Base-by-base conservation (phyloP, 2,113 vertebrate species). In the Carassius auratus region DNA sequence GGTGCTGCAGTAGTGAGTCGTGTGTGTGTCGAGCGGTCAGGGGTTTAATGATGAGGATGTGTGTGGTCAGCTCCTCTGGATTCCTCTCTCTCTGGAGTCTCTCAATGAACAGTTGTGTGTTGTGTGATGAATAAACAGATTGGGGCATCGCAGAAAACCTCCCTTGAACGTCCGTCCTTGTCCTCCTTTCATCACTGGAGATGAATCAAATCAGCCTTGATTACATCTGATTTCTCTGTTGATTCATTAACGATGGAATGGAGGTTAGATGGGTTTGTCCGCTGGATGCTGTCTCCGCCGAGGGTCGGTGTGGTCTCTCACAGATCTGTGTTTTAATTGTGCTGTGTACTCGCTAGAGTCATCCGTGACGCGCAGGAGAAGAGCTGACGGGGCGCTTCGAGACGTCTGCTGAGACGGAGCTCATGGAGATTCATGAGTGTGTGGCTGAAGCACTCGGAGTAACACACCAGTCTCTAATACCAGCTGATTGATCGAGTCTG, bases 341-440 rank as follows among this genome's bases (percentile, higher is more conserved):
- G 10, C 26, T 6, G 21, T 50, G 50, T 75, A 30, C n/a, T 13
- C 17, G 73, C 42, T 75, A 14, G 3, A 75, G 42, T 75, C 42
- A 1, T 10, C 50, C 71, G 21, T 42, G 42, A 42, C 6, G 42
- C 42, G 8, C 8, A n/a, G 42, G 42, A 8, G 42, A 42, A 42
- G 42, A n/a, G 71, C 73, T 76, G 42, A 42, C 42, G 42, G 2
- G 42, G 48, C 48, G n/a, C 19, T 52, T 5, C 9, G 45, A 26
- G 10, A 52, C 48, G 30, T 36, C 23, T 66, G 62, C n/a, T 66
- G 62, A 66, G 30, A 15, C 12, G 3, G 74, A 23, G 45, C 74
- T 75, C 42, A 48, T 50, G 73, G 55, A 87, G 82, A 84, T 87
- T 80, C 80, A 66, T 66, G 57, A 30, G 66, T 26, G 13, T 9